These are phyloP conservation scores for Otis tarda DNA, from an alignment of 2,113 vertebrate genomes.

Conservation along the genomic window DNA sequence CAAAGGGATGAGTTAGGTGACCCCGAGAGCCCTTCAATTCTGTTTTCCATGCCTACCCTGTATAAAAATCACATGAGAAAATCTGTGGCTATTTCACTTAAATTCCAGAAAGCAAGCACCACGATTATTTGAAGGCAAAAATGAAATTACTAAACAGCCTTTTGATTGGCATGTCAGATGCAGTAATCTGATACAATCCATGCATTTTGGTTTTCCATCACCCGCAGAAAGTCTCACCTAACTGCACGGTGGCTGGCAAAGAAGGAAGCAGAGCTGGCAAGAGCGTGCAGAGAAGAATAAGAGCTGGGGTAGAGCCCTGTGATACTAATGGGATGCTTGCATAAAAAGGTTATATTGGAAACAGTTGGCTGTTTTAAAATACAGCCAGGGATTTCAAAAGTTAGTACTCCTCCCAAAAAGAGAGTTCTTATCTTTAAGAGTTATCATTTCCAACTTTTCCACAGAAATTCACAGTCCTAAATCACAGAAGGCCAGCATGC, in stretches of 20 bases:
- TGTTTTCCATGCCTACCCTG: background rate
- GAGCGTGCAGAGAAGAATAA: background rate
- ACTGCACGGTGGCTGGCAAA: background rate
- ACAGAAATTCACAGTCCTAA: constrained; percentile 43
- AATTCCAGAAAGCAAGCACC: background rate
- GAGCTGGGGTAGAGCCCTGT: background rate
- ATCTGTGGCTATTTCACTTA: background rate
- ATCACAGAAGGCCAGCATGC: background rate
- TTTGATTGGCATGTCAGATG: background rate
- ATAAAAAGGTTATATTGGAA: background rate
- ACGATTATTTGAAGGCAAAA: background rate
- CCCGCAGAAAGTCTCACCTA: background rate
- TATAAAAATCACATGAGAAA: background rate
- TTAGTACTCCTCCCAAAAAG: background rate
- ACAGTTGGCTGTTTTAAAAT: constrained; percentile 5
- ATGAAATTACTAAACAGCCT: background rate
- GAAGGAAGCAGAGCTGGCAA: background rate
- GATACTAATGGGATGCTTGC: background rate
- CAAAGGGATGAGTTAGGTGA: background rate
- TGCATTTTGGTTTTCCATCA: background rate
- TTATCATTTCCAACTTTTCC: background rate
- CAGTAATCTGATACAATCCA: background rate
- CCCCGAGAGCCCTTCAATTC: background rate
- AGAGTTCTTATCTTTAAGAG: background rate
- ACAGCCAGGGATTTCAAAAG: background rate